These are phyloP conservation scores for Clangula hyemalis DNA, from an alignment of 2,797 vertebrate species.

Conservation along the genomic window DNA sequence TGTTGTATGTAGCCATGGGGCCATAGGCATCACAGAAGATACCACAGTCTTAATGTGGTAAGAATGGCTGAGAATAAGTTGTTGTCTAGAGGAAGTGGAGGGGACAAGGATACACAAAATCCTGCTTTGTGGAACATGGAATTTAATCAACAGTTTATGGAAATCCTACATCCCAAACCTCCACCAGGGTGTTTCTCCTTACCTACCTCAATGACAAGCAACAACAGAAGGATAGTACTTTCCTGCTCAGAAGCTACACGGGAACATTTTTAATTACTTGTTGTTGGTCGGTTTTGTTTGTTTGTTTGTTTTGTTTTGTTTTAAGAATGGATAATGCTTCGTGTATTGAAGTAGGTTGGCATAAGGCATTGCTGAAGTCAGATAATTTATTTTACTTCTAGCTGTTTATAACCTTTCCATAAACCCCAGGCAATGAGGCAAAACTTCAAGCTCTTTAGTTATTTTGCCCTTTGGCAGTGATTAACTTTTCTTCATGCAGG, in stretches of 20 bases:
- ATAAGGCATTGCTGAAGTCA: not conserved
- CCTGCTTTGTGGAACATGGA: not conserved
- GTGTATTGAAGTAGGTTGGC: not conserved
- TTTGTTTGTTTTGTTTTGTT: not conserved
- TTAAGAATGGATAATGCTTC: not conserved
- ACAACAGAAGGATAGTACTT: not conserved
- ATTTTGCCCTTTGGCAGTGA: not conserved
- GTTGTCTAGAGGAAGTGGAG: not conserved
- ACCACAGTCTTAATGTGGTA: not conserved
- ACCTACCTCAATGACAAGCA: not conserved
- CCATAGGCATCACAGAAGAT: not conserved
- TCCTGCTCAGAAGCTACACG: not conserved
- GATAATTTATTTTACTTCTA: not conserved
- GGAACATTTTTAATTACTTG: not conserved
- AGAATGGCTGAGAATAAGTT: not conserved
- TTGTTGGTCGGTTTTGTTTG: not conserved
- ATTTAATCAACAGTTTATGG: not conserved
- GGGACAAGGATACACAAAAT: not conserved
- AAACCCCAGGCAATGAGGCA: not conserved
- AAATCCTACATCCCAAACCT: not conserved
- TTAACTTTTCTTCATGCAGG: not conserved
- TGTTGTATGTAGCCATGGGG: not conserved
- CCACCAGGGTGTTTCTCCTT: not conserved
- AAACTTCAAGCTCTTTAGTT: not conserved
- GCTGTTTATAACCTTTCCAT: not conserved